Evolutionary conservation across 2,797 vertebrate genomes (phyloP).

Genomic region (Phalloptychus januarius): DNA sequence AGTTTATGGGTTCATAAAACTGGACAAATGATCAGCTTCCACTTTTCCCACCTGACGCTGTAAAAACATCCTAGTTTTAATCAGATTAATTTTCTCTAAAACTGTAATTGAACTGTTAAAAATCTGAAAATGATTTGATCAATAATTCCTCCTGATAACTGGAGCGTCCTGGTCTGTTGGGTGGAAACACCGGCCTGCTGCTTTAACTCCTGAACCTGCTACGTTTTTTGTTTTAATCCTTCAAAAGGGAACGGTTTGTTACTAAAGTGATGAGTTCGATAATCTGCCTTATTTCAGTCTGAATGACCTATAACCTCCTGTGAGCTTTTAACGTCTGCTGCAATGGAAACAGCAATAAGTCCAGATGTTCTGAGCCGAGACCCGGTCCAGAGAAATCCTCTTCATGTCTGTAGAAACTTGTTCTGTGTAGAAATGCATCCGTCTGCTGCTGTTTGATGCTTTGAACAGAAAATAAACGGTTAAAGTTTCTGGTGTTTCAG

Average conservation of each 20-base stretch:
- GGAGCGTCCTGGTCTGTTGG: too few species aligned
- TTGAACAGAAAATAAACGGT: neutral
- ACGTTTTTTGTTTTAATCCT: constrained; percentile 27
- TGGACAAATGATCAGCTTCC: neutral
- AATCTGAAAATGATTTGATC: too few species aligned
- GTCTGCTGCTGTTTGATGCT: neutral
- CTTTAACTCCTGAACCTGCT: constrained; percentile 63
- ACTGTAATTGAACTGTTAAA: too few species aligned
- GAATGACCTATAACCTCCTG: constrained; percentile 15
- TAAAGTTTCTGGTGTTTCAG: neutral
- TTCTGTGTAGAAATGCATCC: neutral
- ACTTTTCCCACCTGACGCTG: neutral
- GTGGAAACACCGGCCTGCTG: constrained; percentile 13
- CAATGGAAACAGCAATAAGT: constrained; percentile 66
- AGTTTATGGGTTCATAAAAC: neutral
- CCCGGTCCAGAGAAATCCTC: neutral
- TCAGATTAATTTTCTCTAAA: neutral
- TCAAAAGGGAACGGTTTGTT: constrained; percentile 59
- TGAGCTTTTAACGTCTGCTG: constrained; percentile 47
- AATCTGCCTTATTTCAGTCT: constrained; percentile 17
- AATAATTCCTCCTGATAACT: too few species aligned
- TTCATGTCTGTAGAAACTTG: neutral
- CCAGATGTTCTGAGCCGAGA: neutral
- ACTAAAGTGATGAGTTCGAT: constrained; percentile 37
- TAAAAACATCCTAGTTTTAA: too few species aligned